phyloP scores from a whole-genome alignment of 2,797 vertebrate genomes.

The Thunnus albacares region DNA sequence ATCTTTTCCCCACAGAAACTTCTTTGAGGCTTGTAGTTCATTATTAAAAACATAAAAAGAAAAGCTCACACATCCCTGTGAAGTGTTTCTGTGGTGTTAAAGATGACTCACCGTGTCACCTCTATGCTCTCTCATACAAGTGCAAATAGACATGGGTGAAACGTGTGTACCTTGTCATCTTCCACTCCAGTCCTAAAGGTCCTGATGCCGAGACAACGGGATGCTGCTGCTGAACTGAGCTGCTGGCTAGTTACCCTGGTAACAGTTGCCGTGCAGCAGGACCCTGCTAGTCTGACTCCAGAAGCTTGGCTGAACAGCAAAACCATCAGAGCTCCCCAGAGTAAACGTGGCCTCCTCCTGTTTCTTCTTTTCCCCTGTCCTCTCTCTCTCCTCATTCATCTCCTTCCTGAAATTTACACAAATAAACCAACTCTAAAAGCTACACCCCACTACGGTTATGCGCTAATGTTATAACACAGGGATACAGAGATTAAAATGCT shows the following conservation, averaged over 20 bases:
- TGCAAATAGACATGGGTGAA: slow-evolving; percentile 56
- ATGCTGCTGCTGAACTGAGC: slow-evolving; percentile 76
- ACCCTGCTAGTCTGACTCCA: slow-evolving; percentile 79
- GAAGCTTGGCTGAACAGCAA: slow-evolving; percentile 79
- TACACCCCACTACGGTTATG: slow-evolving; percentile 44
- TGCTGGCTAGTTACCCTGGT: slow-evolving; percentile 89
- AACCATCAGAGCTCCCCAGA: slow-evolving; percentile 75
- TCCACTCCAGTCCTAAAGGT: slow-evolving; percentile 87
- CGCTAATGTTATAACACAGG: slow-evolving; percentile 72
- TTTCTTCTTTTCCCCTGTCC: slow-evolving; percentile 33
- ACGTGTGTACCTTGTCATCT: slow-evolving; percentile 74
- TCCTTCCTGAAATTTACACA: slow-evolving; percentile 50
- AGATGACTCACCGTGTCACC: not conserved
- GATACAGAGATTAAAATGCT: slow-evolving; percentile 63
- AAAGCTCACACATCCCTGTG: not conserved
- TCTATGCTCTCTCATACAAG: slow-evolving; percentile 11
- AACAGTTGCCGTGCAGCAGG: slow-evolving; percentile 87
- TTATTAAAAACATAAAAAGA: not conserved
- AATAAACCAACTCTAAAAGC: slow-evolving; percentile 54
- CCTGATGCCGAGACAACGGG: slow-evolving; percentile 76
- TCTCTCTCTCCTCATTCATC: slow-evolving; percentile 45
- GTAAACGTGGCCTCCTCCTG: slow-evolving; percentile 78
- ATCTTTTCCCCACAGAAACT: slow-evolving; percentile 2
- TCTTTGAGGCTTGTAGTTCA: not conserved
- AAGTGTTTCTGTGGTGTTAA: slow-evolving; percentile 5